Percentiles rank a stretch among this genome's conserved stretches.
These are phyloP conservation scores for Chaetogeoica ovagalla DNA, from an alignment of 2,888 invertebrate genomes.

Conservation along the genomic window DNA sequence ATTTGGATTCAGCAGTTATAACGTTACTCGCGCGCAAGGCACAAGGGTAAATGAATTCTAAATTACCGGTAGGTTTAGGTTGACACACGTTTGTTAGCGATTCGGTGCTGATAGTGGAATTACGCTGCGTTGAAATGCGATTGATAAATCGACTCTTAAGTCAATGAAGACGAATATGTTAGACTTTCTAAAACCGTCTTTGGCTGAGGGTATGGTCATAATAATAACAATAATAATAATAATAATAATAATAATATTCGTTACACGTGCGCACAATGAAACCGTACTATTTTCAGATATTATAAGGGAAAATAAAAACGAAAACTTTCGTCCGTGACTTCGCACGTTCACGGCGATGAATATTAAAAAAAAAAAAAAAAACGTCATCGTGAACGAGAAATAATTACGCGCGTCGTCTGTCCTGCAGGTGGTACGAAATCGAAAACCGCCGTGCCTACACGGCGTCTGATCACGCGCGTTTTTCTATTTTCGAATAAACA, in stretches of 20 bases:
- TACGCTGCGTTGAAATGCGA: neutral
- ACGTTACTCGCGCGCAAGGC: too few relatives aligned
- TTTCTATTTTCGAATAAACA: neutral
- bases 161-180: too few relatives aligned
- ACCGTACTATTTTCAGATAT: constrained; percentile 3
- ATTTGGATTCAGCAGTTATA: too few relatives aligned
- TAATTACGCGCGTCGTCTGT: constrained; percentile 2
- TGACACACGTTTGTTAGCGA: too few relatives aligned
- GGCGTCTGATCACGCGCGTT: neutral
- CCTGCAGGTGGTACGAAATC: neutral
- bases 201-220: too few relatives aligned
- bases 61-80: too few relatives aligned
- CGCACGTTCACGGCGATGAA: constrained; percentile 19
- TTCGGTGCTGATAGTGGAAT: too few relatives aligned
- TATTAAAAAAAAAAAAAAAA: too few relatives aligned
- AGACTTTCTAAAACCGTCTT: constrained; percentile 40
- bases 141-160: constrained; percentile 25
- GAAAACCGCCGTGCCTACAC: neutral
- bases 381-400: constrained; percentile 22
- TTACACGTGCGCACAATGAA: neutral
- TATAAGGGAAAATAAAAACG: neutral
- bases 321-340: constrained; percentile 13
- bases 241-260: too few relatives aligned
- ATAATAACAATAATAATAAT: too few relatives aligned
- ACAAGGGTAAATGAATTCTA: too few relatives aligned